phyloP scores from a whole-genome alignment of 2,888 invertebrate species.

The Ormyrus thymus region DNA sequence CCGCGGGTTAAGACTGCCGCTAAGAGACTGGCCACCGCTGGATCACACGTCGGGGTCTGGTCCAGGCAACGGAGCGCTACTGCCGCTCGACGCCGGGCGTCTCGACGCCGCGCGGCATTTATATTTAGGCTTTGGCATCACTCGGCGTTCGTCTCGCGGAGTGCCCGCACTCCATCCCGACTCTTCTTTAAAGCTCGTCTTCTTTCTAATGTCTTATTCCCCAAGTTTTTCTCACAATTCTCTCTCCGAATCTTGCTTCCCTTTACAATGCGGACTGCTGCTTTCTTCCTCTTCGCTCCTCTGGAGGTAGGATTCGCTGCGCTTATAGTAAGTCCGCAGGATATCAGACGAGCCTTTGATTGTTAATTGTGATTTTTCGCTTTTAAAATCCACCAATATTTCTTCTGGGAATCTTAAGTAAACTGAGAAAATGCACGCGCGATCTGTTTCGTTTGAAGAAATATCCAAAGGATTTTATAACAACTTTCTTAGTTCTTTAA shows the following conservation, averaged over 20 bases:
- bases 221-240: neutral
- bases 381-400: slow-evolving; percentile 6
- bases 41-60: slow-evolving; percentile 69
- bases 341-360: slow-evolving; percentile 12
- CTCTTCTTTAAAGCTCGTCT: neutral
- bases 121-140: slow-evolving; percentile 76
- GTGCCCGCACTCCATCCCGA: slow-evolving; percentile 46
- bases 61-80: slow-evolving; percentile 68
- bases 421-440: no score
- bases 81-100: slow-evolving; percentile 60
- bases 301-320: no score
- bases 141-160: slow-evolving; percentile 68
- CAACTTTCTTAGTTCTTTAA: no score
- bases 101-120: slow-evolving; percentile 70
- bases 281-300: neutral
- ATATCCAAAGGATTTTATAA: no score
- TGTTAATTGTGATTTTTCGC: slow-evolving; percentile 28
- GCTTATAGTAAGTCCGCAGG: no score
- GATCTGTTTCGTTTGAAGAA: no score
- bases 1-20: slow-evolving; percentile 58
- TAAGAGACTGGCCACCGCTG: slow-evolving; percentile 71
- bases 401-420: neutral
- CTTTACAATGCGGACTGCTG: neutral
- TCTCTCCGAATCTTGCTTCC: neutral
- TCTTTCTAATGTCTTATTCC: slow-evolving; percentile 45